Conservation (phyloP, 2,888 invertebrate genomes). For the Aleiodes alternator region DNA sequence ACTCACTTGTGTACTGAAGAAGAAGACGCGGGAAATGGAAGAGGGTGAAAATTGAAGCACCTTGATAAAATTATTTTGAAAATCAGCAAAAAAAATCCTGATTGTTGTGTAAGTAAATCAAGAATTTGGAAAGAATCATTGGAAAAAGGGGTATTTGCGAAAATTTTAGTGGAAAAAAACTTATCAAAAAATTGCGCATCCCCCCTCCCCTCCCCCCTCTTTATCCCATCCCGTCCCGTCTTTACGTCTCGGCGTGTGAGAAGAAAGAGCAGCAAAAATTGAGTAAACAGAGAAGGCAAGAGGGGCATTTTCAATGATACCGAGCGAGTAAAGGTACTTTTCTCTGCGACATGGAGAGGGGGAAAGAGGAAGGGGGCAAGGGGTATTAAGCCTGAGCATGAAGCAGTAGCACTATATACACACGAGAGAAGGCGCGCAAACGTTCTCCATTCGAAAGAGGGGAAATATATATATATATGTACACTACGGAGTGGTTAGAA, state of each 20-base stretch:
- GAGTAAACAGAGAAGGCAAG: slow-evolving; percentile 40
- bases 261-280: slow-evolving; percentile 16
- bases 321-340: neutral
- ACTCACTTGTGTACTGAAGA: neutral
- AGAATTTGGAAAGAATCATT: too few species aligned
- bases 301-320: slow-evolving; percentile 27
- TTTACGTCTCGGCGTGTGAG: slow-evolving; percentile 11
- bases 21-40: slow-evolving; percentile 16
- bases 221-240: too few species aligned
- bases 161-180: too few species aligned
- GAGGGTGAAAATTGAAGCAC: neutral
- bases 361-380: neutral
- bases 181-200: slow-evolving; percentile 6
- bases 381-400: neutral
- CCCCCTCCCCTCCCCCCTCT: too few species aligned
- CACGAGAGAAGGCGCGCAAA: slow-evolving; percentile 23
- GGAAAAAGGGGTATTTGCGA: too few species aligned
- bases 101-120: too few species aligned
- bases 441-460: slow-evolving; percentile 12
- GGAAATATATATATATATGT: neutral
- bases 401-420: neutral
- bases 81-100: too few species aligned
- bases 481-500: slow-evolving; percentile 32
- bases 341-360: neutral
- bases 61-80: neutral